phyloP scores from a whole-genome alignment of 2,888 invertebrate genomes.

The Meliscaeva auricollis region DNA sequence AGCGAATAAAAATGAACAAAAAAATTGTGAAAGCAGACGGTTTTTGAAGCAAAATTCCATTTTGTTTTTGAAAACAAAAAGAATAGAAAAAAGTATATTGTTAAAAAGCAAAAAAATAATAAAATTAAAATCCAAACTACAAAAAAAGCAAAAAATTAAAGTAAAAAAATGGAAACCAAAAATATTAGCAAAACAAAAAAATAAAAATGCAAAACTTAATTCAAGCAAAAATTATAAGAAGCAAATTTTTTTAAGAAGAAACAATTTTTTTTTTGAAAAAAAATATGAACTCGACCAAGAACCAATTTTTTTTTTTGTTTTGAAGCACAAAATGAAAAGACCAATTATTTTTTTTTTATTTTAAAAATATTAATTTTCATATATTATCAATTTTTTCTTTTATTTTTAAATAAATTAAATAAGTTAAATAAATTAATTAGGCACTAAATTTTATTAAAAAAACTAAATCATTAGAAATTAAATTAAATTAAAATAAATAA shows the following conservation, averaged over 20 bases:
- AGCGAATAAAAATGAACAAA: too few species aligned
- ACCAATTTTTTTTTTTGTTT: neutral
- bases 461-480: too few species aligned
- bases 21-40: too few species aligned
- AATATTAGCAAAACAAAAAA: neutral
- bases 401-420: conserved; percentile 79
- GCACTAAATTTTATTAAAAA: conserved; percentile 53
- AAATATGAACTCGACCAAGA: neutral
- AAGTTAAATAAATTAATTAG: conserved; percentile 78
- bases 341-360: conserved; percentile 52
- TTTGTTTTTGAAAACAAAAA: too few species aligned
- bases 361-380: conserved; percentile 40
- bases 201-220: neutral
- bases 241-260: neutral
- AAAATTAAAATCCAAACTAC: conserved; percentile 4
- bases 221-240: neutral
- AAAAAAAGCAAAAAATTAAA: conserved; percentile 17
- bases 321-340: conserved; percentile 24
- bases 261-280: too few species aligned
- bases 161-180: neutral
- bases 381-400: conserved; percentile 64
- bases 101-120: too few species aligned
- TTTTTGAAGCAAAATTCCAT: too few species aligned
- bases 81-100: too few species aligned
- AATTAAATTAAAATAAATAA: conserved; percentile 23